Evolutionary conservation across 2,113 vertebrate genomes (phyloP).

Genomic region (Oreocharis arfaki): DNA sequence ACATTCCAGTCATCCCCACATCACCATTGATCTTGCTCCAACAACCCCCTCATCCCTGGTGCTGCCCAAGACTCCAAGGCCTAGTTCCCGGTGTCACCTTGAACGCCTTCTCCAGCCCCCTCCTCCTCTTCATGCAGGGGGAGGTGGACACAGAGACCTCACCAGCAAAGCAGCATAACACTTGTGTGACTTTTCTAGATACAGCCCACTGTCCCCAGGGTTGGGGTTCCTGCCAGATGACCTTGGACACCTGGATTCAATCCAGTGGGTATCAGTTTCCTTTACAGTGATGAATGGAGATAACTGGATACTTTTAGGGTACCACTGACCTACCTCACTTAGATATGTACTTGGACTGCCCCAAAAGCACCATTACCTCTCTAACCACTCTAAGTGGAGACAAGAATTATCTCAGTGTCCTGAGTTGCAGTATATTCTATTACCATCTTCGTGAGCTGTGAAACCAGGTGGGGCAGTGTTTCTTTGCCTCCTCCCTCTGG

Average conservation of each 20-base stretch:
- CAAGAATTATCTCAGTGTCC: not conserved
- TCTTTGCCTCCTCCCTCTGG: no score
- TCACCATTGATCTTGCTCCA: not conserved
- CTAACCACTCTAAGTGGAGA: not conserved
- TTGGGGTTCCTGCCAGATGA: not conserved
- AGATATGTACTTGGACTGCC: not conserved
- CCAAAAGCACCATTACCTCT: not conserved
- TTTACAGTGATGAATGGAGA: not conserved
- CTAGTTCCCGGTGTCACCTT: not conserved
- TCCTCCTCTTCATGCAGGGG: not conserved
- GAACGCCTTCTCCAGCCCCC: not conserved
- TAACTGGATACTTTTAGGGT: not conserved
- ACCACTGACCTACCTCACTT: not conserved
- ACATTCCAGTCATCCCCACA: rapidly evolving
- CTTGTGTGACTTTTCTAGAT: not conserved
- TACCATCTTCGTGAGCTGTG: no score
- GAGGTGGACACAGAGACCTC: not conserved
- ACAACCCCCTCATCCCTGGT: not conserved
- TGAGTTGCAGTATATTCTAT: no score
- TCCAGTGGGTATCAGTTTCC: not conserved
- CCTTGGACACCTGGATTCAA: not conserved
- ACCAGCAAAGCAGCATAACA: not conserved
- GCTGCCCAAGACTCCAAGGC: not conserved
- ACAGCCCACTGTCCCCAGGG: rapidly evolving
- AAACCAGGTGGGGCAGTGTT: no score